Conservation (phyloP, 2,888 invertebrate genomes). For the Sminthurinus aureus region DNA sequence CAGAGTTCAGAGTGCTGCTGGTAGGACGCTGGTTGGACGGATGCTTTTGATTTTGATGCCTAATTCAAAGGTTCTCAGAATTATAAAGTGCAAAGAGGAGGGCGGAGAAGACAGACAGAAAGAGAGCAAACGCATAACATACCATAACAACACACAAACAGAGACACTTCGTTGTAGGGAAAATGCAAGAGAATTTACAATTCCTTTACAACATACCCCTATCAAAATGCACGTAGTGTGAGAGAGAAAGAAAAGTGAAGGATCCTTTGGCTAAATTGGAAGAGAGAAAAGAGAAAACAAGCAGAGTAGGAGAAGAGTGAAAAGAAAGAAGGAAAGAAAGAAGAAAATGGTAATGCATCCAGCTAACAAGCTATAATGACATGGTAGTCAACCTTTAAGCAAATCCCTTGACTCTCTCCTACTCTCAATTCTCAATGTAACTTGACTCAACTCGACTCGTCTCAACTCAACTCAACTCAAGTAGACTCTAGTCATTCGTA, state of each 20-base stretch:
- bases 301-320: not conserved
- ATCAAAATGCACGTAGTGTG: too few relatives aligned
- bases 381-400: slow-evolving; percentile 23
- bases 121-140: too few relatives aligned
- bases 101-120: not conserved
- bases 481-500: too few relatives aligned
- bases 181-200: not conserved
- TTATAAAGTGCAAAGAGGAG: not conserved
- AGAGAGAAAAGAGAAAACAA: not conserved
- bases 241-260: too few relatives aligned
- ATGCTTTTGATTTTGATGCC: not conserved
- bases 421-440: not conserved
- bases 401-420: slow-evolving; percentile 20
- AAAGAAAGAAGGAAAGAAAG: not conserved
- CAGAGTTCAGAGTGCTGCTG: not conserved
- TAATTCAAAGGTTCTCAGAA: not conserved
- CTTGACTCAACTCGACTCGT: too few relatives aligned
- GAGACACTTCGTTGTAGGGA: not conserved
- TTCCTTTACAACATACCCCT: too few relatives aligned
- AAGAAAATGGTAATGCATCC: not conserved
- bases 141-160: too few relatives aligned
- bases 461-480: too few relatives aligned
- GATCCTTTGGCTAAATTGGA: not conserved
- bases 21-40: not conserved
- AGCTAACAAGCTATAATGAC: slow-evolving; percentile 21